A percentile compares a stretch with the other conserved stretches of the same genome.
phyloP scores from a whole-genome alignment of 2,113 vertebrate genomes.

The Gambusia affinis region DNA sequence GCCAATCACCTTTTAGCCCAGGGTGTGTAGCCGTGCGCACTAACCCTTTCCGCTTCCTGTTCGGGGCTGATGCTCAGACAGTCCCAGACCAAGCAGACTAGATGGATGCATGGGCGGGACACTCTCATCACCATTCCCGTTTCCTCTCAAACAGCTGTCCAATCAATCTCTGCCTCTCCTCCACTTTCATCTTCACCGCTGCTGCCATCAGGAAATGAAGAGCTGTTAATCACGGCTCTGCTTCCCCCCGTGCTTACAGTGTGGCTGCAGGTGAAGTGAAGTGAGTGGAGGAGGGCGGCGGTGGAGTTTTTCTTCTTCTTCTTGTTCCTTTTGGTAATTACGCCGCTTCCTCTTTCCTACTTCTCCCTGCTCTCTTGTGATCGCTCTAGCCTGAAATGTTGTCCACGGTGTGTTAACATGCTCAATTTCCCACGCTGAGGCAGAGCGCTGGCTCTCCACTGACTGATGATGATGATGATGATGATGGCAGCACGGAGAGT shows the following conservation, averaged over 20 bases:
- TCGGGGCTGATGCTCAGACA: slow-evolving; percentile 21
- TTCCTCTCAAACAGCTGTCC: slow-evolving; percentile 85
- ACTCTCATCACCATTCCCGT: slow-evolving; percentile 85
- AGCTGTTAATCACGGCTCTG: slow-evolving; percentile 76
- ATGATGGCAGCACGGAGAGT: slow-evolving; percentile 29
- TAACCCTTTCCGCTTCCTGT: slow-evolving; percentile 22
- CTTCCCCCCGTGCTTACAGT: slow-evolving; percentile 64
- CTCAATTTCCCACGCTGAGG: slow-evolving; percentile 83
- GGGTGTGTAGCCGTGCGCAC: slow-evolving; percentile 9
- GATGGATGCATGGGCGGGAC: slow-evolving; percentile 74
- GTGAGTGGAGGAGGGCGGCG: slow-evolving; percentile 17
- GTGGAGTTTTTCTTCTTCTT: slow-evolving; percentile 15
- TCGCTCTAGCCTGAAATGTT: slow-evolving; percentile 81
- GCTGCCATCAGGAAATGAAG: slow-evolving; percentile 79
- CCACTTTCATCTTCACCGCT: slow-evolving; percentile 69
- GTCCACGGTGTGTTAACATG: slow-evolving; percentile 78
- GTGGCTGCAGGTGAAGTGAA: slow-evolving; percentile 54
- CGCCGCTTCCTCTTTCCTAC: slow-evolving; percentile 77
- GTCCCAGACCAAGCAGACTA: slow-evolving; percentile 70
- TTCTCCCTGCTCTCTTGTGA: slow-evolving; percentile 73
- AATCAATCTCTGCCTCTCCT: slow-evolving; percentile 86
- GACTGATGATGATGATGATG: slow-evolving; percentile 32
- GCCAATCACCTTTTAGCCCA: slow-evolving; percentile 1
- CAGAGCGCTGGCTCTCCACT: slow-evolving; percentile 31
- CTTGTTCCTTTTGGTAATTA: slow-evolving; percentile 51